A percentile compares a stretch with the other conserved stretches of the same genome.
phyloP scores from a whole-genome alignment of 92 coral and sea anemone species.

The Zoanthus sansibaricus region DNA sequence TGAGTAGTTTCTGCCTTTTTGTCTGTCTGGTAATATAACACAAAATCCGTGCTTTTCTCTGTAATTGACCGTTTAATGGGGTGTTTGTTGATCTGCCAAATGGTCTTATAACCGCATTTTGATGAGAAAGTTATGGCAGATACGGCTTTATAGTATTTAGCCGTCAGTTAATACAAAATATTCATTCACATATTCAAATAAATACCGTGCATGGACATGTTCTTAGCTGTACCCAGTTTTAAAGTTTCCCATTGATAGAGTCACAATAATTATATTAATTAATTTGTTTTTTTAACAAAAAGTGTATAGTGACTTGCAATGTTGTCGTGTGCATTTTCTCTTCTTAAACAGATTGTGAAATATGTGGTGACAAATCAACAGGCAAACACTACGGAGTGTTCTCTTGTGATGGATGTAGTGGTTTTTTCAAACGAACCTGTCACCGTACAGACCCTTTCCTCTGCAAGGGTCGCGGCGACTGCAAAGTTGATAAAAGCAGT shows the following conservation, averaged over 20 bases:
- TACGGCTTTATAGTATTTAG: too few relatives aligned
- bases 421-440: slow-evolving; percentile 93
- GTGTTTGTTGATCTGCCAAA: background rate
- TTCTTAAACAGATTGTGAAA: slow-evolving; percentile 76
- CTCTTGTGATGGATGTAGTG: slow-evolving; percentile 98
- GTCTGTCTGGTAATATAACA: too few relatives aligned
- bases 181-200: too few relatives aligned
- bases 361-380: slow-evolving; percentile 93
- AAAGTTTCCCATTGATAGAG: too few relatives aligned
- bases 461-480: slow-evolving; percentile 80
- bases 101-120: background rate
- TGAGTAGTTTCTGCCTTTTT: too few relatives aligned
- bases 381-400: slow-evolving; percentile 97
- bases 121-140: too few relatives aligned
- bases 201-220: too few relatives aligned
- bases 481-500: slow-evolving; percentile 91
- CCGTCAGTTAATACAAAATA: too few relatives aligned
- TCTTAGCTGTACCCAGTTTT: too few relatives aligned
- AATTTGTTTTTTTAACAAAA: too few relatives aligned
- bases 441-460: slow-evolving; percentile 95
- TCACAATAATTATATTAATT: too few relatives aligned
- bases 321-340: background rate
- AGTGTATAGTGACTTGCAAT: background rate
- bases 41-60: background rate
- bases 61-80: background rate